Evolutionary conservation across 2,888 invertebrate genomes (phyloP), one percentile per base, ranked within the genome.

Genomic region (Papilio gigon): DNA sequence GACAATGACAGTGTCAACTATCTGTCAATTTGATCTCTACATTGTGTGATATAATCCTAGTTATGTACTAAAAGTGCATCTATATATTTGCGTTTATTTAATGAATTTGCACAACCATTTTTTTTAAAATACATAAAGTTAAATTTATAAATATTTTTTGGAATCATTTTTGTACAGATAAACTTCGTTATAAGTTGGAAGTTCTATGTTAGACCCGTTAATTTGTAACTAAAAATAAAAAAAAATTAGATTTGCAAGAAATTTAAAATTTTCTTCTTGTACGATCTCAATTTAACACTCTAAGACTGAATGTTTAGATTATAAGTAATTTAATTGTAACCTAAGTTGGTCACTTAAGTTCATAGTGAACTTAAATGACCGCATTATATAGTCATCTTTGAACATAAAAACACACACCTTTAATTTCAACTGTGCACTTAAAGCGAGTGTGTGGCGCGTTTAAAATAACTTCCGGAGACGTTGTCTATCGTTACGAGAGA

Each of bases 281-380:
- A 5, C 11, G 17, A 42, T 42, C 17, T 17, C 42, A 42, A 42
- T 42, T 42, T 42, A 6, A 42, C 17, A 17, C 42, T 42, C n/a
- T 42, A 42, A 42, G 42, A 42, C 42, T 42, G 42, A 42, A 42
- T 42, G 42, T 42, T 42, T 42, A 42, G 42, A 17, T 42, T 12
- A 40, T 17, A 42, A 42, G 33, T 11, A 35, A 11, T 35, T 35
- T 42, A 2, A 42, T 17, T 5, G 42, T 42, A 17, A 17, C 17
- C n/a, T n/a, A 17, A 42, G 2, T 6, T 42, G 42, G 42, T 42
- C 42, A 17, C 5, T 14, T 42, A 17, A 4, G 42, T 42, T n/a
- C n/a, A 17, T 42, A 17, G 42, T 42, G 17, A 2, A 42, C 42
- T 42, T 17, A 14, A n/a, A 14, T 42, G 17, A 17, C 42, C 42